A percentile compares a stretch with the other conserved stretches of the same genome.
phyloP scores from a whole-genome alignment of 2,113 vertebrate species.

The Phyllostomus hastatus region DNA sequence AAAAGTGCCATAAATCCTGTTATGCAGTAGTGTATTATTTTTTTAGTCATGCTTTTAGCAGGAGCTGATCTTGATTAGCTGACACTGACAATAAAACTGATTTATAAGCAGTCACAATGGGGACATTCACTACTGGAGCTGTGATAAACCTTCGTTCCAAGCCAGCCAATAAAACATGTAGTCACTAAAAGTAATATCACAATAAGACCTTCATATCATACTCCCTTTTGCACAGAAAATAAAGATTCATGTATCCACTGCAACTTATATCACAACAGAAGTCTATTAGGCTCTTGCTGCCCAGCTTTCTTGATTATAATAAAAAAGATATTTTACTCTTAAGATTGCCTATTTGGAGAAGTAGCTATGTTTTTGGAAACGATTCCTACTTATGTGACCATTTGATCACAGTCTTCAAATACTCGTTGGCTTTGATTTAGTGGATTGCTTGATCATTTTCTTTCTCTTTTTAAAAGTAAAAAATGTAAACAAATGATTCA shows the following conservation, averaged over 20 bases:
- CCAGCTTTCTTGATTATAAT: slow-evolving; percentile 9
- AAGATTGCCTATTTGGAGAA: not conserved
- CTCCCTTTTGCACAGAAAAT: not conserved
- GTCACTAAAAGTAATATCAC: not conserved
- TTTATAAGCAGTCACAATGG: slow-evolving; percentile 16
- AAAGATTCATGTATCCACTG: not conserved
- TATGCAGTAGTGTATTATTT: not conserved
- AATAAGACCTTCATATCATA: slow-evolving; percentile 3
- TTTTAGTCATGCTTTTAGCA: slow-evolving; percentile 29
- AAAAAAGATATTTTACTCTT: not conserved
- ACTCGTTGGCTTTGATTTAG: not conserved
- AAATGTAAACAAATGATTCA: not conserved
- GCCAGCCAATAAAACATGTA: not conserved
- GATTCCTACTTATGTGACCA: not conserved
- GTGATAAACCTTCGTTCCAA: not conserved
- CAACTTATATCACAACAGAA: not conserved
- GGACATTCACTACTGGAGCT: not conserved
- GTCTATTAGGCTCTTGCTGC: not conserved
- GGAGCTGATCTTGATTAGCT: slow-evolving; percentile 19
- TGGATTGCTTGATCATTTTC: slow-evolving; percentile 4
- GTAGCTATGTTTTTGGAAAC: not conserved
- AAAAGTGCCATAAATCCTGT: slow-evolving; percentile 15
- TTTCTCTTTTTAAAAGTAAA: not conserved
- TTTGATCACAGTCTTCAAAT: not conserved
- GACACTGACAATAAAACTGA: not conserved